Percentiles rank a stretch among this genome's conserved stretches.
Evolutionary conservation across 2,113 vertebrate species (phyloP).

Genomic region (Heloderma charlesbogerti): DNA sequence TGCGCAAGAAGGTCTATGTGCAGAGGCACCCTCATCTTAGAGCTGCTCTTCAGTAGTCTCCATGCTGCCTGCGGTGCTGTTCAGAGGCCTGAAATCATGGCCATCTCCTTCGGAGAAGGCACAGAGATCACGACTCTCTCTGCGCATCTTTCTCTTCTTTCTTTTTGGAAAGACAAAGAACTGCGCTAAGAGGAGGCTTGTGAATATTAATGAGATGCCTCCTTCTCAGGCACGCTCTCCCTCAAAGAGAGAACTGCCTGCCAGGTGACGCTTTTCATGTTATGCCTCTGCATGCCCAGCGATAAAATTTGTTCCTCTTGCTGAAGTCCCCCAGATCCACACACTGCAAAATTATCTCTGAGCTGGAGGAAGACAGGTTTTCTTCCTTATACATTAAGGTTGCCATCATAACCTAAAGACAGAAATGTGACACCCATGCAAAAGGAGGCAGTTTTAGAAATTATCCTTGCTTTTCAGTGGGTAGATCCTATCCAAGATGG

Average conservation of each 20-base stretch:
- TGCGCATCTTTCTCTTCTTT: neutral
- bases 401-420: neutral
- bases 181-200: neutral
- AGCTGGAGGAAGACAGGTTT: neutral
- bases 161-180: slow-evolving; percentile 20
- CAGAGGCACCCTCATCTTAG: too few species aligned
- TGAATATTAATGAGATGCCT: slow-evolving; percentile 21
- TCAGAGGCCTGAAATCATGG: neutral
- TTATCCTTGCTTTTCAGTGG: neutral
- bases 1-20: too few species aligned
- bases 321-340: neutral
- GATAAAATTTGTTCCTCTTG: neutral
- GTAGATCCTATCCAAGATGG: neutral
- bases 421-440: neutral
- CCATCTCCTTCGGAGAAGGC: neutral
- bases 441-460: neutral
- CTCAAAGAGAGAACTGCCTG: neutral
- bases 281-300: neutral
- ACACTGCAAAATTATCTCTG: neutral
- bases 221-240: neutral
- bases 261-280: neutral
- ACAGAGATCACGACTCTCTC: neutral
- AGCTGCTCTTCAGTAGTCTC: neutral
- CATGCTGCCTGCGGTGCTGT: neutral
- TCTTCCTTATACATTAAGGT: too few species aligned